Evolutionary conservation across 2,888 invertebrate genomes (phyloP), one percentile per base, ranked within the genome.

Genomic region (Pseudoips prasinana): DNA sequence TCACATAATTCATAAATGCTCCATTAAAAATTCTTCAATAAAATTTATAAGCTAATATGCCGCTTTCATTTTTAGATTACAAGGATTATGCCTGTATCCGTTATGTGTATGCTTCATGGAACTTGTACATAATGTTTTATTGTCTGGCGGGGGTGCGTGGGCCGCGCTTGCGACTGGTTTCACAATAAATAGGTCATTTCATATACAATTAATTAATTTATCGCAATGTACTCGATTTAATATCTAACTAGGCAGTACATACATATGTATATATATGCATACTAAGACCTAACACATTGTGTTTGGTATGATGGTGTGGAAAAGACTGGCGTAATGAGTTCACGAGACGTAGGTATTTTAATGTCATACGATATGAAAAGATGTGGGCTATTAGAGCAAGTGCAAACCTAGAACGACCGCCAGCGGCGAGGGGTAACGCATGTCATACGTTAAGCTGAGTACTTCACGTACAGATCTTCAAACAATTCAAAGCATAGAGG

Each of bases 321-420:
- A 56, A 58, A 67, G 47, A 62, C 54, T 50, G 55, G 57, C 54
- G 60, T 66, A 73, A 75, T 71, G 71, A 77, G 73, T 66, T 58
- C 73, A 66, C 71, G 58, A 61, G 61, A 58, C 52, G 60, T 20
- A 20, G 7, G 20, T 65, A 61, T 66, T 64, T 71, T 63, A 71
- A 67, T 68, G 73, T 77, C 75, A 76, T 66, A 58, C 68, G 69
- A 77, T 78, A 71, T 66, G 62, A 67, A 71, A 72, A 73, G 64
- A 86, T 78, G 76, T 84, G 60, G 85, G 83, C 64, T 79, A 84
- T 65, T 74, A 63, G 87, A 80, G 62, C 85, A 71, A 64, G 61
- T 64, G 69, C 54, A 56, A 66, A 77, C 74, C 70, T 74, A 79
- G 71, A 67, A 59, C 48, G 63, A 63, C 45, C 65, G n/a, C n/a